Base-by-base conservation (phyloP, 2,888 invertebrate species). In the Thysanoteuthis rhombus region DNA sequence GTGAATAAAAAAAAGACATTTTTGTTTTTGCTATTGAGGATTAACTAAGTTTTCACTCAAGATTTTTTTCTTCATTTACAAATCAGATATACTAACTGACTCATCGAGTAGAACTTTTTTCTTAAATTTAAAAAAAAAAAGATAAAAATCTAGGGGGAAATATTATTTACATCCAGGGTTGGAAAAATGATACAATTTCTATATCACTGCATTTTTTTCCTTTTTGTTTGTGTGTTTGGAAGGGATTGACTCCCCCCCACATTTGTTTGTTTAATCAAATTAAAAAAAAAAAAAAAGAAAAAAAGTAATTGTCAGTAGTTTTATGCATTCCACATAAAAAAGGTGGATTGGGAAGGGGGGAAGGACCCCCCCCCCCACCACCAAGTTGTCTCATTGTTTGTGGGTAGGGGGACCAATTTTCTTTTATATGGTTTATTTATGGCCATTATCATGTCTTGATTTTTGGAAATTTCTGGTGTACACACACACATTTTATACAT, bases 111-210 rank as follows among this genome's bases (percentile, higher is more conserved):
- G 16, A 42, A 42, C 8, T n/a, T n/a, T n/a, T n/a, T n/a, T n/a
- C n/a, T 12, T 42, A 42, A 8, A 16, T 36, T 75, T 10, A 75
- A 75, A 75, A 75, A 75, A 75, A 75, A 75, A 10, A n/a, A 75
- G 12, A 16, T 16, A 75, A 75, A 75, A 3, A 36, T n/a, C n/a
- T 10, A 75, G n/a, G 75, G 19, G 75, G 75, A 36, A 52, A 36
- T 75, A 75, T 75, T 75, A 75, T 75, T 75, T 75, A 75, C 75
- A 75, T 75, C n/a, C 75, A n/a, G 75, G 75, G n/a, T n/a, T 75
- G 0, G 19, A 75, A 75, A 75, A 75, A 75, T 36, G 16, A 16
- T 75, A 36, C 32, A 32, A 36, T 75, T 75, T 3, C n/a, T 75
- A 75, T 75, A 75, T 75, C 75, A 75, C 75, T 75, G 16, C 36